phyloP scores from a whole-genome alignment of 2,113 vertebrate genomes.

The Vulpes vulpes region DNA sequence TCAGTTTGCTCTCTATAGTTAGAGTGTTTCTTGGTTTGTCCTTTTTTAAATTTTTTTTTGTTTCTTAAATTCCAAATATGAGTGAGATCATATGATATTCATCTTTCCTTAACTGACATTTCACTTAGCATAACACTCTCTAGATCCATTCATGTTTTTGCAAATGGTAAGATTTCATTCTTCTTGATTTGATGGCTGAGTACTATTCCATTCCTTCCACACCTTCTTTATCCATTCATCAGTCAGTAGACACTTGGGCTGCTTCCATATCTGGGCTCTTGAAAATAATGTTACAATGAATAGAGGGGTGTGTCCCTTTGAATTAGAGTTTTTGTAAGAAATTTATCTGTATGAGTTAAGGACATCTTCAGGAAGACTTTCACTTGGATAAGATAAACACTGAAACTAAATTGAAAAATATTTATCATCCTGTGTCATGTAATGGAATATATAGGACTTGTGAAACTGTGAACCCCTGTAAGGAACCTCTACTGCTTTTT shows the following conservation, averaged over 20 bases:
- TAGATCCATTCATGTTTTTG: background rate
- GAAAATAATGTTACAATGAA: background rate
- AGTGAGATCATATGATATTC: background rate
- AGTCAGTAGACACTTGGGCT: background rate
- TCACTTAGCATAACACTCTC: background rate
- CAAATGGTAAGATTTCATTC: background rate
- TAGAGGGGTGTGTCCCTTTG: background rate
- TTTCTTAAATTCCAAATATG: background rate
- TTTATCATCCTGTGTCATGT: background rate
- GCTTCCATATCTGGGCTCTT: background rate
- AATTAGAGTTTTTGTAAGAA: background rate
- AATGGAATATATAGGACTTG: background rate
- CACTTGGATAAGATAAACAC: constrained; percentile 45
- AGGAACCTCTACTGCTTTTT: background rate
- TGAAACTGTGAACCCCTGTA: background rate
- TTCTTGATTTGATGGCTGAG: background rate
- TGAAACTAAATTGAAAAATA: constrained; percentile 43
- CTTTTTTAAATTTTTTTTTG: background rate
- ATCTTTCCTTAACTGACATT: background rate
- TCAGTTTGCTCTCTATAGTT: background rate
- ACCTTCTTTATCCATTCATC: background rate
- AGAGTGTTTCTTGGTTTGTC: background rate
- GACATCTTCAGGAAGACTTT: constrained; percentile 28
- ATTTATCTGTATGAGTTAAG: background rate
- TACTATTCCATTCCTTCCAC: background rate